Percentiles rank a stretch among this genome's conserved stretches.
These are phyloP conservation scores for Atta colombica DNA, from an alignment of 1,140 invertebrate genomes.

Conservation along the genomic window DNA sequence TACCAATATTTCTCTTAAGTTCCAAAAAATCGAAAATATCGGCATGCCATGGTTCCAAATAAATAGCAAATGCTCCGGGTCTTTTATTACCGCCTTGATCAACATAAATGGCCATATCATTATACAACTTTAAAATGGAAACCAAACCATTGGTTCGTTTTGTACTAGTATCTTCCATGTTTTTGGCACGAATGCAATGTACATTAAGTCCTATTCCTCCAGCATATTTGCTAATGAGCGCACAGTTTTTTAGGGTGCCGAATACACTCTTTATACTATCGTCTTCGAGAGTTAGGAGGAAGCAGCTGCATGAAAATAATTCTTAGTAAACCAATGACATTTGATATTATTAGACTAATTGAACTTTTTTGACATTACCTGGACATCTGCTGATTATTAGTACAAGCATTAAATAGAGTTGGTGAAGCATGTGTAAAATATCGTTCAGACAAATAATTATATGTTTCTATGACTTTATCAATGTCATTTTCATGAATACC, in stretches of 20 bases:
- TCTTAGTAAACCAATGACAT: conserved; percentile 27
- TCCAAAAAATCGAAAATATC: too few relatives aligned
- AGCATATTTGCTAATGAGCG: conserved; percentile 98
- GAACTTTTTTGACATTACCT: conserved; percentile 85
- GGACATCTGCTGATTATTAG: conserved; percentile 96
- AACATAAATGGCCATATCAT: conserved; percentile 98
- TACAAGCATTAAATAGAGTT: conserved; percentile 98
- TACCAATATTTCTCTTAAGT: too few relatives aligned
- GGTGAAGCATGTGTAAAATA: conserved; percentile 99
- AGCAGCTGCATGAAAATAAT: conserved; percentile 90
- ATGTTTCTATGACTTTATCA: conserved; percentile 97
- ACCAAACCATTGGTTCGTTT: conserved; percentile 96
- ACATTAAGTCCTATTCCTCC: conserved; percentile 99
- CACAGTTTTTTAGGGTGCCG: conserved; percentile 97
- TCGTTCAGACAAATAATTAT: conserved; percentile 97
- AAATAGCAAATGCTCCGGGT: conserved; percentile 78
- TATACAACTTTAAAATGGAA: conserved; percentile 98
- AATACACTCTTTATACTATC: conserved; percentile 99
- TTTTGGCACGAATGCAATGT: conserved; percentile 97
- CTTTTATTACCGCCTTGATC: conserved; percentile 99
- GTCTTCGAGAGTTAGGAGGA: conserved; percentile 97
- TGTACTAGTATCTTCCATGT: conserved; percentile 96
- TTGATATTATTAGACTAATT: conserved; percentile 28
- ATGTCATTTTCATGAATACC: conserved; percentile 99
- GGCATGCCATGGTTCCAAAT: too few relatives aligned